Evolutionary conservation across 2,888 invertebrate species (phyloP).

Genomic region (Cataglyphis albicans): DNA sequence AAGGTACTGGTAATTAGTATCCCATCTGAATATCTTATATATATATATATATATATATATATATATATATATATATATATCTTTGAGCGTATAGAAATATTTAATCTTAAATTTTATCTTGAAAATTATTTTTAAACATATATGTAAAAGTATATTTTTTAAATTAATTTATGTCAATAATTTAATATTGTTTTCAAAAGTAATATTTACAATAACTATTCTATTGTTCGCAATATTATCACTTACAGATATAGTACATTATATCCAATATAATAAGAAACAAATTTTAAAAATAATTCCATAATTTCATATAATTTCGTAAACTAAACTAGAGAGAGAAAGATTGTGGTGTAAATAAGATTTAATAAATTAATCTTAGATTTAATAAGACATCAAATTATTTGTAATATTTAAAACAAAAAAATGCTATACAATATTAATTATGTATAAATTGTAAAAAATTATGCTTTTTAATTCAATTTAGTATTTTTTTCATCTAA

Average conservation of each 20-base stretch:
- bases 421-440: not conserved
- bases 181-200: not conserved
- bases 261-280: not conserved
- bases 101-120: not conserved
- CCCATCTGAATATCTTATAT: slow-evolving; percentile 54
- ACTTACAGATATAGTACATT: not conserved
- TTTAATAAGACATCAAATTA: not conserved
- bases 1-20: slow-evolving; percentile 63
- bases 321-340: not conserved
- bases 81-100: slow-evolving; percentile 32
- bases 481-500: not conserved
- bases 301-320: not conserved
- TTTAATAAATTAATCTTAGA: not conserved
- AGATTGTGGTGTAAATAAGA: not conserved
- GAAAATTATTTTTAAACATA: not conserved
- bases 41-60: not conserved
- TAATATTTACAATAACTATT: slow-evolving; percentile 2
- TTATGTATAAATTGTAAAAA: not conserved
- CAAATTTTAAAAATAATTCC: not conserved
- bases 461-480: not conserved
- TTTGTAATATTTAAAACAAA: not conserved
- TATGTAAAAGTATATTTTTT: not conserved
- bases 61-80: too few species aligned
- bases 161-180: not conserved
- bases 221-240: not conserved